Percentiles rank a stretch among this genome's conserved stretches.
Conservation (phyloP, 1,140 invertebrate species). For the Araneus ventricosus region DNA sequence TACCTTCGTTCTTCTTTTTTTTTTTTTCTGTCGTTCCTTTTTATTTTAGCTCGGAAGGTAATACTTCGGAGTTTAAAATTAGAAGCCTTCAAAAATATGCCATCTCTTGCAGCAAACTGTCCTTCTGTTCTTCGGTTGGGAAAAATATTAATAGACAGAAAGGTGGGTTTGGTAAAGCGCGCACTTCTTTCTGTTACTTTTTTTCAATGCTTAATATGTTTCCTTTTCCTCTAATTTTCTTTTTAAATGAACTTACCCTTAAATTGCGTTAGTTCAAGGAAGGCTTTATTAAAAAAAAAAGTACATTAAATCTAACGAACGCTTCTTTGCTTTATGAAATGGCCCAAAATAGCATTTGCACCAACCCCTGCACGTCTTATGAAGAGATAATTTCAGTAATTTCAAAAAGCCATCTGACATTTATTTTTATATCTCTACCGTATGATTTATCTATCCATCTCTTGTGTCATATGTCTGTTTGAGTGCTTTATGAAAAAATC, state of each 20-base stretch:
- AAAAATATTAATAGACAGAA: constrained; percentile 41
- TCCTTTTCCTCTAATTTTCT: constrained; percentile 20
- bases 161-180: neutral
- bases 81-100: constrained; percentile 38
- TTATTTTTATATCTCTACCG: neutral
- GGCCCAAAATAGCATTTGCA: neutral
- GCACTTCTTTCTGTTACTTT: neutral
- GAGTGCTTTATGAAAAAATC: neutral
- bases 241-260: neutral
- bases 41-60: neutral
- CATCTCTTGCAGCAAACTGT: neutral
- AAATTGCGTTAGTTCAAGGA: neutral
- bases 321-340: neutral
- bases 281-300: neutral
- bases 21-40: neutral
- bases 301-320: neutral
- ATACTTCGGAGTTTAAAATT: constrained; percentile 33
- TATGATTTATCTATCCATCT: neutral
- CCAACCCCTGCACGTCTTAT: neutral
- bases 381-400: constrained; percentile 15
- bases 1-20: neutral
- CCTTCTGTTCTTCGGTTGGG: constrained; percentile 29
- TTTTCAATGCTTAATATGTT: constrained; percentile 15
- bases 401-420: neutral
- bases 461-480: neutral